Evolutionary conservation across 2,888 invertebrate species (phyloP), one percentile per base, ranked within the genome.

Genomic region (Xiphydria camelus): DNA sequence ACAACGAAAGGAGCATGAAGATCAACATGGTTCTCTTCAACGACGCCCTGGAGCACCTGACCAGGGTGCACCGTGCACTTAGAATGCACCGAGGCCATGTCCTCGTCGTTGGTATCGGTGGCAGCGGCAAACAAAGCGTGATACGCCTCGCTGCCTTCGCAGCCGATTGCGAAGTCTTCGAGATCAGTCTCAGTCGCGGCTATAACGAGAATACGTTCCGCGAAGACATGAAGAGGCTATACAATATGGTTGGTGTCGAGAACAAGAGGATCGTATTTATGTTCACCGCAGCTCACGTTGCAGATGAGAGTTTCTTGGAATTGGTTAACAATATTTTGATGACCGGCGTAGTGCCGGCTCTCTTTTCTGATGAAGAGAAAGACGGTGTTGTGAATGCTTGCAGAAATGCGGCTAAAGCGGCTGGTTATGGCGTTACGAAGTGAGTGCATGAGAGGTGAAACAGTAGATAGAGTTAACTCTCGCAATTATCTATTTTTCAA

Each of bases 271-370:
- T 85, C 0, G 89, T 90, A 0, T 94, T 94, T 68, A 77, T 94
- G 2, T 92, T 94, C 65, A 87, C 89, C 0, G 89, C 90, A 12
- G 83, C 90, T 7, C 91, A 94, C 77, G 85, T 90, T 45, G 79
- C 85, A 0, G 88, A 90, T 61, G 90, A 91, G 72, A 86, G 88
- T 9, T 94, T 95, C 70, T 74, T 95, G 47, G 94, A 95, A 76
- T 80, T 91, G 54, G 89, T 94, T 47, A 95, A 95, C 76, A 94
- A 94, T 66, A 93, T 95, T 71, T 75, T 95, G 47, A 92, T 92
- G 75, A 89, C 90, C 40, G 94, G 92, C 1, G 87, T 90, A 75
- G 88, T 94, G 2, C 91, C 94, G 0, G 87, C 94, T 0, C 76
- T 95, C 25, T 95, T 91, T 64, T 81, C 83, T 3, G 94, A 94